Conservation (phyloP, 2,797 vertebrate genomes). For the Chrosomus eos region DNA sequence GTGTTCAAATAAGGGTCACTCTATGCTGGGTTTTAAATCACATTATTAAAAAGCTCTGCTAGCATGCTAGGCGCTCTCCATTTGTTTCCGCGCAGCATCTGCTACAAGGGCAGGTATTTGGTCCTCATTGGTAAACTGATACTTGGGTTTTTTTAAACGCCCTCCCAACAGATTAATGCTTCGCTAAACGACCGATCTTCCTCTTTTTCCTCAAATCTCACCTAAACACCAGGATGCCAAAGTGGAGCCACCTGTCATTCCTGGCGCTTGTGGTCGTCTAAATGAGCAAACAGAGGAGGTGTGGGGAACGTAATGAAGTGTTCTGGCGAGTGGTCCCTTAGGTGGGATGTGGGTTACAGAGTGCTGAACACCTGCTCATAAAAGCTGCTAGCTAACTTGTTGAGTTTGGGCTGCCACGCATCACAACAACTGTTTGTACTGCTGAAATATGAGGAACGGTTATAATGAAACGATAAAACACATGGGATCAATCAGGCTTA, state of each 20-base stretch:
- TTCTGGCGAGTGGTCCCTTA: conserved; percentile 52
- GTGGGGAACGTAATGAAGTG: conserved; percentile 63
- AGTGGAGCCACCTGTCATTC: conserved; percentile 55
- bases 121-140: background rate
- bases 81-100: background rate
- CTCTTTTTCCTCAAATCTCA: conserved; percentile 29
- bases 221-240: conserved; percentile 43
- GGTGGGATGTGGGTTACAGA: conserved; percentile 50
- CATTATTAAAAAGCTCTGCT: background rate
- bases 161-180: conserved; percentile 1
- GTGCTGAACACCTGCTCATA: conserved; percentile 60
- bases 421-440: conserved; percentile 48
- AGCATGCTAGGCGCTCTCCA: background rate
- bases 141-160: background rate
- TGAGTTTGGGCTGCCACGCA: conserved; percentile 38
- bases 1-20: background rate
- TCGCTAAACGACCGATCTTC: conserved; percentile 30
- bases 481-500: conserved; percentile 29
- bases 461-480: conserved; percentile 22
- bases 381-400: conserved; percentile 61
- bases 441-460: background rate
- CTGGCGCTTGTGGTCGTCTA: conserved; percentile 52
- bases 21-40: background rate
- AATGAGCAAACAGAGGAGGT: conserved; percentile 60
- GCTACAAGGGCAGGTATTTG: background rate